Evolutionary conservation across 2,797 vertebrate genomes (phyloP).

Genomic region (Perodicticus potto): DNA sequence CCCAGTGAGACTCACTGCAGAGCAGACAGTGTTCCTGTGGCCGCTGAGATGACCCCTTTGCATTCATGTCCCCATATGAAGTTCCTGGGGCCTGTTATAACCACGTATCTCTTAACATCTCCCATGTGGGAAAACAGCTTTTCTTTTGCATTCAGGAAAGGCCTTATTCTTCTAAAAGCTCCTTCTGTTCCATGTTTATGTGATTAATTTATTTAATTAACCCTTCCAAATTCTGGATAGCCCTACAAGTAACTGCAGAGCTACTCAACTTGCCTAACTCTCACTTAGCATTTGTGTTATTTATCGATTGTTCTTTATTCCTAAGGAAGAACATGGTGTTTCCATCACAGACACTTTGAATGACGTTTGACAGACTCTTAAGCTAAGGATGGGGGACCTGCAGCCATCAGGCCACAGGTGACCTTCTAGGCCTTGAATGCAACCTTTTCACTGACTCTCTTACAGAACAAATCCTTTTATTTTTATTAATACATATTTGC

Average conservation of each 20-base stretch:
- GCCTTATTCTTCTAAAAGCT: neutral
- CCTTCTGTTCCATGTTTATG: neutral
- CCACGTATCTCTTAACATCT: neutral
- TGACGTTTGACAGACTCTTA: constrained; percentile 78
- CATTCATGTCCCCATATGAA: neutral
- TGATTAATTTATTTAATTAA: constrained; percentile 39
- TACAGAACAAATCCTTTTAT: neutral
- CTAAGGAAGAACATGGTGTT: constrained; percentile 81
- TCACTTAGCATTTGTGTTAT: constrained; percentile 62
- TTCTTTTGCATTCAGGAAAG: neutral
- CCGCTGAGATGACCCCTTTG: neutral
- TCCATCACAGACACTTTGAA: constrained; percentile 76
- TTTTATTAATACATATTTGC: neutral
- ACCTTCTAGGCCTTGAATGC: neutral
- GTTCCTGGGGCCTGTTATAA: neutral
- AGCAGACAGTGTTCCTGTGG: neutral
- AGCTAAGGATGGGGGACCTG: neutral
- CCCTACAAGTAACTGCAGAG: neutral
- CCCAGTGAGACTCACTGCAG: neutral
- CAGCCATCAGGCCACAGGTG: neutral
- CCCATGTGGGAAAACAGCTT: constrained; percentile 60
- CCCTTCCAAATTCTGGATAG: constrained; percentile 25
- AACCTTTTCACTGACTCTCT: neutral
- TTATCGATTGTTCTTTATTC: constrained; percentile 79
- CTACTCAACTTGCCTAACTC: neutral